Evolutionary conservation across 2,888 invertebrate species (phyloP).

Genomic region (Caenorhabditis wallacei): DNA sequence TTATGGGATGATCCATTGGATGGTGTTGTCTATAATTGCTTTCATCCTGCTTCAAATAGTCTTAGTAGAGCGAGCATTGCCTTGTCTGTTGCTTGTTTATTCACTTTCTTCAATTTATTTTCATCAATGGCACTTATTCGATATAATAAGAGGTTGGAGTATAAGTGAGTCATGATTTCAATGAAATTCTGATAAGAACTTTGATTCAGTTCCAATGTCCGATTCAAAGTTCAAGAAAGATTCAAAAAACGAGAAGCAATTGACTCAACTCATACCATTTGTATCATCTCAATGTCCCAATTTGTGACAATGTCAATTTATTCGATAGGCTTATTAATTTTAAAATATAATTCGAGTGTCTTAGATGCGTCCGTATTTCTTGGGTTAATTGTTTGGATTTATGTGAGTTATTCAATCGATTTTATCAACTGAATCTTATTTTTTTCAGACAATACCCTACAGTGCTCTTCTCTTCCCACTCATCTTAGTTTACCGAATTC

Average conservation of each 20-base stretch:
- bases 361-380: conserved; percentile 1
- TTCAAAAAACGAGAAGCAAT: conserved; percentile 44
- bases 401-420: conserved; percentile 24
- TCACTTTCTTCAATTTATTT: conserved; percentile 32
- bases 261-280: conserved; percentile 44
- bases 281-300: conserved; percentile 33
- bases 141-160: conserved; percentile 51
- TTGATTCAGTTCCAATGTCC: conserved; percentile 21
- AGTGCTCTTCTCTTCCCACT: conserved; percentile 42
- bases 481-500: conserved; percentile 42
- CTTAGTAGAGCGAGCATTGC: conserved; percentile 11
- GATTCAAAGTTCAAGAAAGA: conserved; percentile 38
- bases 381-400: conserved; percentile 35
- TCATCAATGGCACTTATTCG: conserved; percentile 24
- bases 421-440: neutral
- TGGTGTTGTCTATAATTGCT: conserved; percentile 14
- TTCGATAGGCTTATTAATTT: conserved; percentile 14
- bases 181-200: no score
- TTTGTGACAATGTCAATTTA: conserved; percentile 21
- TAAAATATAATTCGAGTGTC: neutral
- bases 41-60: conserved; percentile 16
- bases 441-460: conserved; percentile 46
- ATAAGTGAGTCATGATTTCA: conserved; percentile 36
- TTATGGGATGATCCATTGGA: conserved; percentile 37
- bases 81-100: neutral